Evolutionary conservation across 1,140 invertebrate genomes (phyloP).

Genomic region (Armadillidium nasatum): DNA sequence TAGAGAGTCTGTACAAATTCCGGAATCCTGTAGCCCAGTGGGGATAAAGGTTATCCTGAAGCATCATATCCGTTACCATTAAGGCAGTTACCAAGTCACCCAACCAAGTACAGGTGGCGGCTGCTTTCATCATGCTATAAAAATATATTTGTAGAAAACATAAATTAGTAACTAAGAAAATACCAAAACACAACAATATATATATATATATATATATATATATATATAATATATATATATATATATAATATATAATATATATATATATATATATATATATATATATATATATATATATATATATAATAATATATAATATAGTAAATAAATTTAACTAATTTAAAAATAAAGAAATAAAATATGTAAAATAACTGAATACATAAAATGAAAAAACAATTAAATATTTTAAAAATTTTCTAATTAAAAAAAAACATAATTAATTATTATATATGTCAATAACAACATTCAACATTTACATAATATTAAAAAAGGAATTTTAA

Average conservation of each 20-base stretch:
- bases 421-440: no score
- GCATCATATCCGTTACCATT: conserved; percentile 59
- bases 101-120: conserved; percentile 58
- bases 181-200: conserved; percentile 17
- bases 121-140: conserved; percentile 57
- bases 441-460: no score
- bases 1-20: conserved; percentile 51
- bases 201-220: no score
- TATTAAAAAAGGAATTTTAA: no score
- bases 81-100: conserved; percentile 57
- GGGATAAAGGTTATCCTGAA: conserved; percentile 58
- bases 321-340: no score
- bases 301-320: no score
- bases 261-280: conserved; percentile 21
- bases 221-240: not conserved
- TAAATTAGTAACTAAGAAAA: not conserved
- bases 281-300: no score
- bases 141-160: conserved; percentile 10
- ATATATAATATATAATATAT: conserved; percentile 1
- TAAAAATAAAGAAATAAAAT: no score
- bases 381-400: no score
- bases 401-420: no score
- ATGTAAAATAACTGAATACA: no score
- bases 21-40: conserved; percentile 52
- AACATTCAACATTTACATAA: no score